Base-by-base conservation (phyloP, 1,140 invertebrate species). In the Amphibalanus amphitrite region DNA sequence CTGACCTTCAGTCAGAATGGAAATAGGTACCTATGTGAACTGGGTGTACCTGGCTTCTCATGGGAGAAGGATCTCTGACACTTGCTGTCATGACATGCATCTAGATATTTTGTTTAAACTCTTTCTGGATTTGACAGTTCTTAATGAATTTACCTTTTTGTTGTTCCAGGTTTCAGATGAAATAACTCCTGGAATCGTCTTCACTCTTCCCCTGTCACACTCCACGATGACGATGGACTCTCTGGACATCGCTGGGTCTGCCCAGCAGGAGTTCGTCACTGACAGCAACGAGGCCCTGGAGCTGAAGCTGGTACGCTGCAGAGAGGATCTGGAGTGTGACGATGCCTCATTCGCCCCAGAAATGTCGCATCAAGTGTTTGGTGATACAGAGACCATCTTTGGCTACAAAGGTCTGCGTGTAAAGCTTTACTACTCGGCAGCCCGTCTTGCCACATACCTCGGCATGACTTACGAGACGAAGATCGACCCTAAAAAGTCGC, bases 341-440 rank as follows among this genome's bases (percentile, higher is more conserved):
- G 81, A 82, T n/a, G 81, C 81, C 13, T 82, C 82, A 25, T 96
- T 95, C 79, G 83, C 86, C 69, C 91, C 93, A 13, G 89, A 90
- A 70, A 95, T 95, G 90, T 90, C 90, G 70, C 92, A 97, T 83
- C 93, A 97, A 82, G 85, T 96, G 23, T 65, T n/a, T 23, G 64
- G 64, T 81, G 80, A 38, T 74, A 90, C 89, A 76, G 94, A 97
- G 82, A 90, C 86, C 72, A 94, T 97, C 79, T 96, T 95, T 84
- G 95, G 95, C 26, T 97, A 95, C 78, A 86, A 89, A 79, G 88
- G 92, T 77, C 81, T 96, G 29, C 84, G 84, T 72, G 86, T 97
- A 10, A 85, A 88, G 69, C 79, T 97, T 20, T 90, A 88, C 77
- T 95, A 93, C 78, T 87, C 87, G 74, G 91, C 92, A 69, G 90